A percentile compares a stretch with the other conserved stretches of the same genome.
phyloP scores from a whole-genome alignment of 2,113 vertebrate species.

The Chionomys nivalis region DNA sequence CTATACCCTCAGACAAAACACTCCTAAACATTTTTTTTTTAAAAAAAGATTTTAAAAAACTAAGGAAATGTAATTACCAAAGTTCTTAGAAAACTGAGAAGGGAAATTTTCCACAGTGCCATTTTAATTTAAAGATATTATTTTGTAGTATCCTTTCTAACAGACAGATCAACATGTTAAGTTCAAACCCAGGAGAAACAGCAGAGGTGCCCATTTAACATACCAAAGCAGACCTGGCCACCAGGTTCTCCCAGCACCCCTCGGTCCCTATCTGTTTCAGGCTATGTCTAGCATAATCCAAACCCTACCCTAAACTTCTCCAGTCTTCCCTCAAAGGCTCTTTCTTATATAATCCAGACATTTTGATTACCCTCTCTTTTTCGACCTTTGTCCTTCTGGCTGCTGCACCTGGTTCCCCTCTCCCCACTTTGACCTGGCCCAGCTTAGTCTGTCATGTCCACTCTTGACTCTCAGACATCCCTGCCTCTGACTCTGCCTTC shows the following conservation, averaged over 20 bases:
- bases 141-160: slow-evolving; percentile 8
- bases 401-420: background rate
- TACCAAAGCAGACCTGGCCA: background rate
- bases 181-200: background rate
- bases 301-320: background rate
- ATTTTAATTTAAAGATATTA: background rate
- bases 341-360: background rate
- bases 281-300: background rate
- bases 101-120: background rate
- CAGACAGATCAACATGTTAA: background rate
- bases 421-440: too few relatives aligned
- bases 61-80: background rate
- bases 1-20: background rate
- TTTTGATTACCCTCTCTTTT: background rate
- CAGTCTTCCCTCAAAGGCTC: background rate
- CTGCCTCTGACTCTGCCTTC: background rate
- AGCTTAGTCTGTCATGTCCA: background rate
- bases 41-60: background rate
- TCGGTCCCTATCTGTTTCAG: background rate
- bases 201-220: background rate
- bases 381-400: background rate
- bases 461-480: background rate
- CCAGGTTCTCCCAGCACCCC: background rate
- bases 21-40: background rate
- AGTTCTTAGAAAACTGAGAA: background rate